Conservation (phyloP, 2,888 invertebrate genomes). For the Andrena flavipes region DNA sequence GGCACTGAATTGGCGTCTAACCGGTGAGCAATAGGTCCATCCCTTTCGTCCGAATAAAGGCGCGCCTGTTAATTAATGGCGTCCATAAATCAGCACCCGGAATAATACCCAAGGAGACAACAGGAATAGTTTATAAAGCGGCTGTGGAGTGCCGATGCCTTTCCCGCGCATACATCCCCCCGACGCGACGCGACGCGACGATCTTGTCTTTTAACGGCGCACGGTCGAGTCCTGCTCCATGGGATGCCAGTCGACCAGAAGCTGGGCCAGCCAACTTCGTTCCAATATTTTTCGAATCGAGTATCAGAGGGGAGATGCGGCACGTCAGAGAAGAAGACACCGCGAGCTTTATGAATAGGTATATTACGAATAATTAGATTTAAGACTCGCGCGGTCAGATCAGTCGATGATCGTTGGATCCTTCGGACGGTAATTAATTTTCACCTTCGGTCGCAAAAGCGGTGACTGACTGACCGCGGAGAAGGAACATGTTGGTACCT, state of each 20-base stretch:
- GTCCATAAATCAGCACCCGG: conserved; percentile 83
- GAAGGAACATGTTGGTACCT: neutral
- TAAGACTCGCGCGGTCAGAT: too few species aligned
- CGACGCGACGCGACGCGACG: conserved; percentile 29
- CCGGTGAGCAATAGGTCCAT: conserved; percentile 85
- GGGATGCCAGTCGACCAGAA: neutral
- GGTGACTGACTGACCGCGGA: neutral
- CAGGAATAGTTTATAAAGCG: conserved; percentile 85
- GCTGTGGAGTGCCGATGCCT: conserved; percentile 72
- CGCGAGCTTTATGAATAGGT: too few species aligned
- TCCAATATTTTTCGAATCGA: neutral
- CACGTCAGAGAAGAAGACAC: too few species aligned
- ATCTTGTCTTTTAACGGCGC: conserved; percentile 55
- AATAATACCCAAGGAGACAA: conserved; percentile 85
- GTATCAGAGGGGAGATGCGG: neutral
- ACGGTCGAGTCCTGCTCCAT: neutral
- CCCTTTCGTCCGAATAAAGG: conserved; percentile 84
- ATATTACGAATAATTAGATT: too few species aligned
- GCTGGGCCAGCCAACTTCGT: neutral
- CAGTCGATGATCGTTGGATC: too few species aligned
- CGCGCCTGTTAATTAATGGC: conserved; percentile 84
- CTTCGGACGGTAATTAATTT: too few species aligned
- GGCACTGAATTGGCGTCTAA: conserved; percentile 84
- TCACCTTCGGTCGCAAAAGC: neutral
- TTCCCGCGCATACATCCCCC: conserved; percentile 54